Evolutionary conservation across 2,113 vertebrate genomes (phyloP), one percentile per base, ranked within the genome.

Genomic region (Donacobius atricapilla): DNA sequence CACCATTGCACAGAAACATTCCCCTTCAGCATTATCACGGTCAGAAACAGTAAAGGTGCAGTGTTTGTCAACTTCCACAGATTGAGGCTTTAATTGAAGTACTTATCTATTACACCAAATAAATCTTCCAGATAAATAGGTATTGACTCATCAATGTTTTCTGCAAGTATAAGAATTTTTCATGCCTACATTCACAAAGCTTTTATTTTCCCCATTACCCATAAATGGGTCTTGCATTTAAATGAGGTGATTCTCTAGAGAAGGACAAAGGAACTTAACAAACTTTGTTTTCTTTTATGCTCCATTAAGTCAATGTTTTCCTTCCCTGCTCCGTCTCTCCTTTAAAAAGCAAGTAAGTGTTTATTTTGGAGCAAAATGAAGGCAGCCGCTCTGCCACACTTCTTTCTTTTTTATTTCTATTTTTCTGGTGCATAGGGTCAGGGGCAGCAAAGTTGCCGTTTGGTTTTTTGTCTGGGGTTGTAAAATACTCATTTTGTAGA

Each of bases 281-380:
- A 88, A 81, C 22, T 90, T 83, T 42, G 56, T 64, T 83, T 87
- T 87, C 57, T 68, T 90, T 92, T 58, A 77, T 45, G 22, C 24
- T 78, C 39, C 68, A 77, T 78, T 94, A 91, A 57, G 58, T 40
- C 45, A 58, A 21, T 70, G 28, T 90, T 94, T 87, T 90, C 37
- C 28, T 82, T 92, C 50, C 13, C 28, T 81, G 24, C 63, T 56
- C 53, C 10, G 14, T 57, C 50, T 57, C 15, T 60, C 12, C 25
- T 66, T 65, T 69, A 58, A 86, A 90, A 95, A 66, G 8, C 20
- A 86, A 90, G 50, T 50, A 80, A 93, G 54, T 83, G 70, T 90
- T 90, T 90, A 69, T 85, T 78, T 63, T 92, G 89, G 72, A 89
- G 33, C n/a, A 85, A 87, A 94, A 90, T 56, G 54, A 90, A 88